Evolutionary conservation across 2,113 vertebrate genomes (phyloP).

Genomic region (Phycodurus eques): DNA sequence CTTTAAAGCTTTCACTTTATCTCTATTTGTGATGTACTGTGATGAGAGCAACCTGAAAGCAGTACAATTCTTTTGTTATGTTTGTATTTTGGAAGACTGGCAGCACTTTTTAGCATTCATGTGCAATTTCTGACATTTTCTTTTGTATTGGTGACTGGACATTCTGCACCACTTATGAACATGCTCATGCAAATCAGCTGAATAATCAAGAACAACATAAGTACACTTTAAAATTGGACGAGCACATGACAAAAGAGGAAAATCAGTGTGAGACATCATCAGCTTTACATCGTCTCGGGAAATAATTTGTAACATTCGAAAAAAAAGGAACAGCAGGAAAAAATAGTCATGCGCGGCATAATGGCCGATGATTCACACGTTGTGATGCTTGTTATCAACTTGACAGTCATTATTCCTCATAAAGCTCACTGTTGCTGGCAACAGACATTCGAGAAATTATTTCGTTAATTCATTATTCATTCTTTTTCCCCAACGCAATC

Average conservation of each 20-base stretch:
- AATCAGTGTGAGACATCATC: constrained; percentile 18
- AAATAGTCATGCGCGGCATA: constrained; percentile 38
- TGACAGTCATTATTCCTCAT: constrained; percentile 52
- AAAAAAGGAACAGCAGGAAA: constrained; percentile 6
- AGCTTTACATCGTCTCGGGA: constrained; percentile 13
- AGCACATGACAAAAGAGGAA: constrained; percentile 16
- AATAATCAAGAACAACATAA: constrained; percentile 6
- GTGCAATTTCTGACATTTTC: neutral
- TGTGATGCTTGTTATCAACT: constrained; percentile 46
- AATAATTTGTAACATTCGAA: constrained; percentile 22
- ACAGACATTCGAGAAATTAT: constrained; percentile 36
- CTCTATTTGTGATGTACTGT: neutral
- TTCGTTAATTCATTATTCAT: constrained; percentile 29
- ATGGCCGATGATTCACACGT: constrained; percentile 45
- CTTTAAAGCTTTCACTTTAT: neutral
- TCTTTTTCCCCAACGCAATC: constrained; percentile 26
- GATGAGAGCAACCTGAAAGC: neutral
- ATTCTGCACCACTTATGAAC: neutral
- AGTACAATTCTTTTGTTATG: neutral
- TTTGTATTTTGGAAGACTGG: neutral
- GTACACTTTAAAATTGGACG: constrained; percentile 5
- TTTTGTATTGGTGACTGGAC: neutral
- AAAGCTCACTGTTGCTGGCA: constrained; percentile 40
- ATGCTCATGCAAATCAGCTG: neutral
- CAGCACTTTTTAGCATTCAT: neutral